Base-by-base conservation (phyloP, 2,888 invertebrate genomes). In the Leucozona laternaria region DNA sequence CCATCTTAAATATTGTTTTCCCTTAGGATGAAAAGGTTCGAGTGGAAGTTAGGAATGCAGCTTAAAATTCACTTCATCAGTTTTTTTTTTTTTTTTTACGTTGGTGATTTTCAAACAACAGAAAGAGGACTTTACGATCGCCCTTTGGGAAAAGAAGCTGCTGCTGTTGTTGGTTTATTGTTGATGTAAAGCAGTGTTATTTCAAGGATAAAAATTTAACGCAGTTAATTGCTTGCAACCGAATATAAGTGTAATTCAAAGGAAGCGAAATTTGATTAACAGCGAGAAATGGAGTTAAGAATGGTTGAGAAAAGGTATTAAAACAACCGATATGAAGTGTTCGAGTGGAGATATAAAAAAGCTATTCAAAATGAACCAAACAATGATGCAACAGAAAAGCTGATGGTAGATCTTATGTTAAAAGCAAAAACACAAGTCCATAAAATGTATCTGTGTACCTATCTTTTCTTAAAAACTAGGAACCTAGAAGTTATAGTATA, bases 181-280 rank as follows among this genome's bases (percentile, higher is more conserved):
- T 58, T 34, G 13, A 13, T 58, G 34, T 34, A 15, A 60, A 60
- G 4, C 37, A 37, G 60, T 37, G 37, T 60, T 22, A 40, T 57
- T 57, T 31, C n/a, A 53, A 57, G 53, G 76, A 85, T 85, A 80
- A 77, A 8, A 76, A 77, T 77, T 85, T 55, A 60, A 72, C 77
- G 82, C 79, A 64, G 82, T 79, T 86, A 82, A 86, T 78, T 86
- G 79, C 82, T 82, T 82, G 81, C 82, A 75, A 71, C 78, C 73
- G 20, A 34, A 60, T 34, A 64, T 34, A 64, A 86, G 82, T 75
- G 78, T 82, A 75, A 66, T 79, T 68, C 75, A 60, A 86, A 82
- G 25, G 79, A 71, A 71, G 45, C 71, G 58, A 25, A 79, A 82
- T 82, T 86, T 82, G 86, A 86, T 81, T 81, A 79, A 66, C 82